A percentile compares a stretch with the other conserved stretches of the same genome.
phyloP scores from a whole-genome alignment of 2,113 vertebrate genomes.

The Emydocephalus ijimae region DNA sequence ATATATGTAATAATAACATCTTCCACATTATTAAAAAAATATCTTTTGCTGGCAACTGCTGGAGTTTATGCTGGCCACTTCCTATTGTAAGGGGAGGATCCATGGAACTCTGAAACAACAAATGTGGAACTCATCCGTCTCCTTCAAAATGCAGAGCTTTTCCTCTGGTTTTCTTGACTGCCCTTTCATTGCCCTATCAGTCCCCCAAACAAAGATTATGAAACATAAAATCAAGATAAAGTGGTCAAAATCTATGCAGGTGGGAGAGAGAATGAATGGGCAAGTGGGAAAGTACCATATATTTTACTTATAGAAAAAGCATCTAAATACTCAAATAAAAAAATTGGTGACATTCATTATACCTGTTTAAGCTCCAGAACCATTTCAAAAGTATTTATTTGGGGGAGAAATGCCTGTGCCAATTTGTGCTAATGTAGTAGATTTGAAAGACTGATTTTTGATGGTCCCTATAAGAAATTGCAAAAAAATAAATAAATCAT shows the following conservation, averaged over 20 bases:
- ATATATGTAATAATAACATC: not conserved
- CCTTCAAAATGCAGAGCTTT: not conserved
- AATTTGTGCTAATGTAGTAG: not conserved
- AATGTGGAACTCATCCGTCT: not conserved
- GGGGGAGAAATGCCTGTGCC: slow-evolving; percentile 16
- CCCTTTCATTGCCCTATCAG: no score
- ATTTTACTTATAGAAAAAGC: slow-evolving; percentile 47
- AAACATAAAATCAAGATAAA: not conserved
- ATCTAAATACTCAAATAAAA: slow-evolving; percentile 41
- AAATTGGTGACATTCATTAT: slow-evolving; percentile 27
- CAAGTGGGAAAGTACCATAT: not conserved
- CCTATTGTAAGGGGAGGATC: not conserved
- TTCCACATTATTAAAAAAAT: not conserved
- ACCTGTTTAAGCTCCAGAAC: slow-evolving; percentile 15
- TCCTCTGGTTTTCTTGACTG: not conserved
- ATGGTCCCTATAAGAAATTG: not conserved
- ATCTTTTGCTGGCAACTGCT: not conserved
- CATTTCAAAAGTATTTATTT: slow-evolving; percentile 39
- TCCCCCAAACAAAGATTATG: not conserved
- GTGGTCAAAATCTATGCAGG: slow-evolving; percentile 41
- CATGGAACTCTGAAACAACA: not conserved
- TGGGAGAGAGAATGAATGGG: not conserved
- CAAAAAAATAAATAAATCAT: not conserved
- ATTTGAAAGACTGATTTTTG: not conserved
- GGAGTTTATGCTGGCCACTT: not conserved